These are phyloP conservation scores for Cirrhinus mrigala DNA, from an alignment of 2,797 vertebrate genomes.

Conservation along the genomic window DNA sequence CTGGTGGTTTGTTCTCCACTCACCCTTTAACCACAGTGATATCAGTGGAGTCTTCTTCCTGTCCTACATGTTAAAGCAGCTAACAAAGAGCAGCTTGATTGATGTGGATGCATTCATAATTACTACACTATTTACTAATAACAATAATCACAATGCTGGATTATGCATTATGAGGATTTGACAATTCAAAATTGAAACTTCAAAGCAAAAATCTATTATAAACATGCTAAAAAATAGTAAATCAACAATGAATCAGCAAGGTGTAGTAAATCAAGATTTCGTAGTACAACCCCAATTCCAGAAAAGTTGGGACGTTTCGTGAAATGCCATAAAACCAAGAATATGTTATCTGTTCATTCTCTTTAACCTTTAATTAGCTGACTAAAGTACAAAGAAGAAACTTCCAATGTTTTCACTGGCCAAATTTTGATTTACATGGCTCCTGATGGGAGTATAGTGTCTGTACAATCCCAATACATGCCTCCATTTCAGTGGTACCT, in stretches of 20 bases:
- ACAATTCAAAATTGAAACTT: background rate
- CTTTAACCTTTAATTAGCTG: too few species aligned
- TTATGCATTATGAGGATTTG: background rate
- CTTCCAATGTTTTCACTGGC: too few species aligned
- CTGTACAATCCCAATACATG: too few species aligned
- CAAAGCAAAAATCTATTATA: background rate
- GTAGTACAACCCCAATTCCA: background rate
- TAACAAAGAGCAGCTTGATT: background rate
- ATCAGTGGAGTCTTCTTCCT: slow-evolving; percentile 33
- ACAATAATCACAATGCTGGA: background rate
- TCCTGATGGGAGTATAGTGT: too few species aligned
- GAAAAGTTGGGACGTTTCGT: too few species aligned
- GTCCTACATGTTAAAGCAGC: background rate
- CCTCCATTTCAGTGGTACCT: too few species aligned
- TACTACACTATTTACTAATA: background rate
- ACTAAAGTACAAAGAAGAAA: too few species aligned
- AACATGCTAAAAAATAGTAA: background rate
- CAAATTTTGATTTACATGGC: too few species aligned
- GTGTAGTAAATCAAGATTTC: background rate
- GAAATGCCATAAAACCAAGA: too few species aligned
- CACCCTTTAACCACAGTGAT: background rate
- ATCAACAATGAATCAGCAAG: background rate
- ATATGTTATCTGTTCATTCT: too few species aligned
- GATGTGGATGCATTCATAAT: background rate
- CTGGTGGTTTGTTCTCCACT: slow-evolving; percentile 49